Base-by-base conservation (phyloP, 2,888 invertebrate genomes). In the Gymnosoma rotundatum region DNA sequence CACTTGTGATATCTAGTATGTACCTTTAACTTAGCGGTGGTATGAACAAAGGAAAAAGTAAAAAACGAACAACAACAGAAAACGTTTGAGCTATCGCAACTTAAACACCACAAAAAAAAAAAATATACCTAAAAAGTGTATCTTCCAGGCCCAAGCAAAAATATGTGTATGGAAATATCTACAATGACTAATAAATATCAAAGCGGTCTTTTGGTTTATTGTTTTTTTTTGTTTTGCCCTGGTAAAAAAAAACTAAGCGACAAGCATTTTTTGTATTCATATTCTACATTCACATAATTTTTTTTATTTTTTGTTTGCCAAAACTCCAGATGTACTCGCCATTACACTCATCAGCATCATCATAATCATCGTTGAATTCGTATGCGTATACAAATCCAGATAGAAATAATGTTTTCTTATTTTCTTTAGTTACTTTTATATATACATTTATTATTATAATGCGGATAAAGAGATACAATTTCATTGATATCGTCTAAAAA, bases 391-490 rank as follows among this genome's bases (percentile, higher is more conserved):
- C 83, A 74, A 16, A n/a, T 48, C 60, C 78, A 75, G 76, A 83
- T 73, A 80, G 16, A 70, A 16, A 58, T 64, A n/a, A n/a, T 67
- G 32, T 81, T 58, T 61, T 50, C 50, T 52, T 64, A 38, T 69
- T 58, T 61, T 63, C 60, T 32, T 32, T 42, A 63, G 61, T 64
- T 76, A 67, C 67, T 78, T 87, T 83, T 88, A 87, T 89, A 88
- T 83, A 89, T 88, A 87, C 89, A 89, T 91, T 89, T 90, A 91
- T 91, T 91, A 91, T 89, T 89, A 91, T 90, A 90, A 90, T 91
- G 90, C 90, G 91, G 91, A 91, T 90, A 90, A 91, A 90, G 89
- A 91, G 90, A 91, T 91, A 91, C 89, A 90, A 90, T 91, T 91
- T 91, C 91, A 90, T 90, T 91, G 91, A 91, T 91, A 91, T 91